phyloP scores from a whole-genome alignment of 37 sponge, comb jelly and placozoan genomes.

The Diacarnus erythraeanus region DNA sequence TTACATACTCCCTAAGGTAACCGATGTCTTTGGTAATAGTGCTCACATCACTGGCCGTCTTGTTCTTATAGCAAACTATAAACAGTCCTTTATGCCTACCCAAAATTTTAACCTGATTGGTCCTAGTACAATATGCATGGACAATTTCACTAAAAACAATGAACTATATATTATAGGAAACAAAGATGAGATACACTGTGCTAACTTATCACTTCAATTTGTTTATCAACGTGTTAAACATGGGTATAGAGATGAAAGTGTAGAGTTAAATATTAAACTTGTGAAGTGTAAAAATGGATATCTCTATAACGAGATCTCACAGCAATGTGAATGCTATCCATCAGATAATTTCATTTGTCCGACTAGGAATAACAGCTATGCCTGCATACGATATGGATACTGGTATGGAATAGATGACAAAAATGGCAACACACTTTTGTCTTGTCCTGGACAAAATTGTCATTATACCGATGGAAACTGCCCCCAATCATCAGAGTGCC shows the following conservation, averaged over 20 bases:
- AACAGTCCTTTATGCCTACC: neutral
- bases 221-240: neutral
- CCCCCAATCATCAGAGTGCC: neutral
- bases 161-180: neutral
- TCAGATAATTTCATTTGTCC: neutral
- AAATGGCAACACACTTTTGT: neutral
- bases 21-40: neutral
- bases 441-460: neutral
- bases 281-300: neutral
- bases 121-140: neutral
- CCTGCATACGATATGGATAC: conserved; percentile 2
- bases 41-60: neutral
- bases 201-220: neutral
- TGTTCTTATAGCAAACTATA: neutral
- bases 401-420: neutral
- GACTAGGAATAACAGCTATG: too few relatives aligned
- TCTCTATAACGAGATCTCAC: neutral
- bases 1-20: neutral
- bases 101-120: neutral
- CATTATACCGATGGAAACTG: neutral
- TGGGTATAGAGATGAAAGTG: neutral
- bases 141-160: neutral
- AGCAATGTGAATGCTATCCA: neutral
- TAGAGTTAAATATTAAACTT: neutral
- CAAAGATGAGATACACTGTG: neutral